Base-by-base conservation (phyloP, 2,113 vertebrate genomes). In the Hemibagrus wyckioides region DNA sequence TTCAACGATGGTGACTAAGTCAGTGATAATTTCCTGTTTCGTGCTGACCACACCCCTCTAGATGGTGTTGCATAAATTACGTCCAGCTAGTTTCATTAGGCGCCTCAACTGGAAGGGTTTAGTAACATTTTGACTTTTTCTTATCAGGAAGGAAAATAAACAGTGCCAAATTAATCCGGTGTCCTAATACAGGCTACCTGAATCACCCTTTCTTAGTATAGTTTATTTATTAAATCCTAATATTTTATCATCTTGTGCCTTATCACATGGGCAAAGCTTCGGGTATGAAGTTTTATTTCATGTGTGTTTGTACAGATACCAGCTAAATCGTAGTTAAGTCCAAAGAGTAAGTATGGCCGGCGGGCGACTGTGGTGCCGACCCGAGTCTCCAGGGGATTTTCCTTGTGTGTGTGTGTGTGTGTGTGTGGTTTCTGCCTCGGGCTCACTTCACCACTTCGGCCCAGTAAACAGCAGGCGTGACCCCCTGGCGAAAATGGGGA, bases 281-380 rank as follows among this genome's bases (percentile, higher is more conserved):
- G 33, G n/a, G 54, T 39, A 52, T 79, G 33, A 81, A 81, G 79
- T 81, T 71, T 90, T 69, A 75, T 86, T 3, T 92, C 44, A 39
- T 36, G 86, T 85, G 86, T 89, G 92, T 91, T 90, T 88, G 50
- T 56, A 85, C 84, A 94, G 94, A 95, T 95, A 94, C 93, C 92
- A 93, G 91, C 90, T 84, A 84, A 89, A 84, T 89, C 88, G 88
- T 90, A 89, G 90, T 90, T 90, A 95, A 94, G 94, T 95, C 93
- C 92, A 90, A 88, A 91, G 82, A 89, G 86, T 86, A 91, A 91
- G 92, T 33, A 79, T 83, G 80, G 82, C 83, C 87, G 52, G 57
- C 69, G 89, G 87, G 90, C 52, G 56, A 83, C 83, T 54, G 13
- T 89, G 73, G 30, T 28, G 44, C 73, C 76, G 77, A 63, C 73